These are phyloP conservation scores for Syrrhaptes paradoxus DNA, from an alignment of 2,113 vertebrate genomes.

Conservation along the genomic window DNA sequence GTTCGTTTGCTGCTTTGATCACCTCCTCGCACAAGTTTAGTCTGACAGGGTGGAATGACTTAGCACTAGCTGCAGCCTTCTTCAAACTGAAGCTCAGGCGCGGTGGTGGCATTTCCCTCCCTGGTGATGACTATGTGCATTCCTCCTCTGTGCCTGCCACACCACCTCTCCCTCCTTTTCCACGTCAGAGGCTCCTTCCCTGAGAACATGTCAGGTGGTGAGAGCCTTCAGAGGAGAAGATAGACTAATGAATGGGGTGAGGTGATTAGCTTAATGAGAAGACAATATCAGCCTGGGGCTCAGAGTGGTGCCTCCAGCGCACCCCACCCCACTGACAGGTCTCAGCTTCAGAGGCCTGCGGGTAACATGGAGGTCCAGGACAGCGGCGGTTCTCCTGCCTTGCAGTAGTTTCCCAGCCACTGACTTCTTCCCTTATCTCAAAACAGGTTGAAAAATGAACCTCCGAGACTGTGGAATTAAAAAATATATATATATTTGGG, in stretches of 20 bases:
- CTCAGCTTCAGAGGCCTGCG: neutral
- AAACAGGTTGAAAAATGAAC: neutral
- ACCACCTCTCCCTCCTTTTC: neutral
- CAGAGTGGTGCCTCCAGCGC: neutral
- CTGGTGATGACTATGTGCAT: fast-evolving
- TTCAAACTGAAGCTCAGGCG: neutral
- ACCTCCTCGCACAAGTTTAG: neutral
- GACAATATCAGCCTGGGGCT: neutral
- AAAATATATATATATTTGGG: neutral
- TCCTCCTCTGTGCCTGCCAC: neutral
- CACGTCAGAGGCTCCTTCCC: neutral
- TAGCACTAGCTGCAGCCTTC: neutral
- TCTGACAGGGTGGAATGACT: neutral
- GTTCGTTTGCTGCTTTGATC: neutral
- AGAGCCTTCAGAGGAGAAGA: neutral
- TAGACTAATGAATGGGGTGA: neutral
- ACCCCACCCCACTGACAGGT: fast-evolving
- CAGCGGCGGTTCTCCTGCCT: neutral
- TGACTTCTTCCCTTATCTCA: neutral
- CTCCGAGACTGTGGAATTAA: neutral
- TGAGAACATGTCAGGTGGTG: neutral
- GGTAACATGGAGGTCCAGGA: fast-evolving
- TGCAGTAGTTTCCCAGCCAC: neutral
- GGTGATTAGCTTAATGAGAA: neutral
- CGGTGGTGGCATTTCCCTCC: fast-evolving